Base-by-base conservation (phyloP, 2,888 invertebrate genomes). In the Coecobrya sp. region DNA sequence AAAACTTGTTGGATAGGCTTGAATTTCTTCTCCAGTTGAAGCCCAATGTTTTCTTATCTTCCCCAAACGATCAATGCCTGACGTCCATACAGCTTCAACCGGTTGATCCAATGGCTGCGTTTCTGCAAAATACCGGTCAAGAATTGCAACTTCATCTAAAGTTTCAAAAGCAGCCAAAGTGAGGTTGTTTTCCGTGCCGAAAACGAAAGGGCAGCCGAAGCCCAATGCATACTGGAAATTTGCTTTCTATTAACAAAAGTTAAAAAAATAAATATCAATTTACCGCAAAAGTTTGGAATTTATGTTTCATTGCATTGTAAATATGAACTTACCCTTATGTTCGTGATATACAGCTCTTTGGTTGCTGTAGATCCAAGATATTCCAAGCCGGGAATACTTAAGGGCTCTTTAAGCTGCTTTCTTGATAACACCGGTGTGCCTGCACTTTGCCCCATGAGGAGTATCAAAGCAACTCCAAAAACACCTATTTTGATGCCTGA, bases 21-120 rank as follows among this genome's bases (percentile, higher is more conserved):
- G 25, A 42, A 76, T 76, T 13, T 8, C 49, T 22, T 76, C 25
- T 45, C 76, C 76, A n/a, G 76, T 76, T 25, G 76, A 76, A 19
- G 76, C 76, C 76, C 76, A 76, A 3, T 73, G 73, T n/a, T 2
- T 19, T n/a, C n/a, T 76, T 22, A 76, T 16, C 2, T 42, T 19
- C 3, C 76, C 76, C 22, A 76, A 25, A 1, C 76, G 76, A 22
- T 76, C 76, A 19, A 76, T 25, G 0, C 76, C 76, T 13, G 76
- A 76, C 0, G 76, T 76, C 76, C 76, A 76, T 4, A 76, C 45
- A 22, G 49, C 22, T 22, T 76, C 45, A 45, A 22, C 45, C 11
- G 45, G n/a, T 4, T 16, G 45, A 4, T 76, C 25, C 11, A 8
- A 1, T 1, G 76, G 22, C n/a, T 76, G 76, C 7, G 22, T 76